Evolutionary conservation across 2,113 vertebrate genomes (phyloP).

Genomic region (Motacilla tschutschensis): DNA sequence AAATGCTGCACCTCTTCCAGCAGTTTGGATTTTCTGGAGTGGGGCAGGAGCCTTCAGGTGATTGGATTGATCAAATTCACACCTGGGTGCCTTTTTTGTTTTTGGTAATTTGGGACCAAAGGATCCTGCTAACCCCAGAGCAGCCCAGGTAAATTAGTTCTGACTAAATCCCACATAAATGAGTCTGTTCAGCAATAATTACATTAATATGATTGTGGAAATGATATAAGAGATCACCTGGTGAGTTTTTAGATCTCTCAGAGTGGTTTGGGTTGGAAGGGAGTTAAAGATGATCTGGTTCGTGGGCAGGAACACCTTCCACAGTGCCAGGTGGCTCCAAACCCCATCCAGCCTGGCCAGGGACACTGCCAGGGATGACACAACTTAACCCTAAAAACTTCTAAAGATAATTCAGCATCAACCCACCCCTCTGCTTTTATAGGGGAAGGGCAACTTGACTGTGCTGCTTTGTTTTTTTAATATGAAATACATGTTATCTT

Average conservation of each 20-base stretch:
- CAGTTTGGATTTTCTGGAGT: background rate
- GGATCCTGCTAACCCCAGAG: background rate
- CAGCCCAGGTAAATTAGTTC: background rate
- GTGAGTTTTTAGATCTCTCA: background rate
- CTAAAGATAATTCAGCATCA: background rate
- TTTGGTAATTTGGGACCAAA: background rate
- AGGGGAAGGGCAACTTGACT: background rate
- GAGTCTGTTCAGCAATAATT: background rate
- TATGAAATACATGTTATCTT: background rate
- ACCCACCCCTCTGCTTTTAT: background rate
- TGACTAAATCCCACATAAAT: background rate
- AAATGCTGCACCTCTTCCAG: background rate
- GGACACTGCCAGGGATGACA: background rate
- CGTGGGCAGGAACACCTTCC: background rate
- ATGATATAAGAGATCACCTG: rapidly evolving
- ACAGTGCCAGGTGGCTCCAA: background rate
- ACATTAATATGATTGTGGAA: background rate
- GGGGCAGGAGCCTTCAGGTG: background rate
- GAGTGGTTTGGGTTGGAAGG: background rate
- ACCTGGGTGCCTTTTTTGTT: background rate
- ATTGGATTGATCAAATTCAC: background rate
- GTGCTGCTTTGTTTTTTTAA: background rate
- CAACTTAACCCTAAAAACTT: background rate
- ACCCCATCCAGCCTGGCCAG: background rate
- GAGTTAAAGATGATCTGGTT: background rate